These are phyloP conservation scores for Enteromius treurensis DNA, from an alignment of 2,797 vertebrate species.

Conservation along the genomic window DNA sequence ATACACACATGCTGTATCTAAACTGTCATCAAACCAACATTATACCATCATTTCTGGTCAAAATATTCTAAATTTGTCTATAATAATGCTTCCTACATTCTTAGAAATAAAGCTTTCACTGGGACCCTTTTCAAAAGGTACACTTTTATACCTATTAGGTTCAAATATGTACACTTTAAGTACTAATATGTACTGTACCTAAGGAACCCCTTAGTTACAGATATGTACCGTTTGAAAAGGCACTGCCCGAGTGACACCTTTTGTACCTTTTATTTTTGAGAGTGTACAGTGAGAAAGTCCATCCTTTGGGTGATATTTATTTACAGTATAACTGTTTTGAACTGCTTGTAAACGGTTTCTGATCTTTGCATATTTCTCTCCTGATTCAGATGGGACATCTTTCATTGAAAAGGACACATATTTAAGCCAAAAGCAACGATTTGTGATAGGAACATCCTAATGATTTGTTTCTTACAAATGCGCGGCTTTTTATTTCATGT, in stretches of 20 bases:
- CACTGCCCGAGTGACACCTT: no score
- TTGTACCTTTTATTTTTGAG: no score
- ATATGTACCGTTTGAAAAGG: no score
- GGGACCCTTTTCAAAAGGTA: no score
- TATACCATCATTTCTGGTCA: not conserved
- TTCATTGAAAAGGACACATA: not conserved
- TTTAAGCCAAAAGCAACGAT: not conserved
- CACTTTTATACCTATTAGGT: no score
- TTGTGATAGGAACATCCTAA: not conserved
- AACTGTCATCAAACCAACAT: not conserved
- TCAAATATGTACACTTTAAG: no score
- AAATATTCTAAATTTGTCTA: not conserved
- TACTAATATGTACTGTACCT: no score
- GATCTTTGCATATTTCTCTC: not conserved
- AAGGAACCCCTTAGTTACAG: no score
- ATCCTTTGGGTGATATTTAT: not conserved
- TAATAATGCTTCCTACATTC: not conserved
- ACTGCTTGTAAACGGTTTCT: not conserved
- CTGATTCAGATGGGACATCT: not conserved
- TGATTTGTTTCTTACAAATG: not conserved
- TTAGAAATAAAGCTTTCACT: no score
- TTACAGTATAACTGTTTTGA: not conserved
- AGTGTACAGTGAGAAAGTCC: not conserved
- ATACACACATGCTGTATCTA: not conserved
- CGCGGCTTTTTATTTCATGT: not conserved